Conservation (phyloP, 1,140 invertebrate genomes). For the Habropoda laboriosa region DNA sequence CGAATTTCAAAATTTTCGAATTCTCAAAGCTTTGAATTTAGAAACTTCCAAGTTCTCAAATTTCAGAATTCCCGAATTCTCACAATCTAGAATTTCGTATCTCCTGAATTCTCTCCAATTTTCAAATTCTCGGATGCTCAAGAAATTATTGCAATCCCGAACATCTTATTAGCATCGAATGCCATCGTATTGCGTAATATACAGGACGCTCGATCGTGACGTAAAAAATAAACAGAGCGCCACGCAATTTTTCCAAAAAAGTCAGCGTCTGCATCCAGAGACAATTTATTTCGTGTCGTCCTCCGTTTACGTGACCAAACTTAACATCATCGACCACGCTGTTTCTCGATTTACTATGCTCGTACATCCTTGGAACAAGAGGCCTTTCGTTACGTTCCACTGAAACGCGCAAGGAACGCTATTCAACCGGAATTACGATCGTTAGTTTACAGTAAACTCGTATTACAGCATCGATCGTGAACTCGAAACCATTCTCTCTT, state of each 20-base stretch:
- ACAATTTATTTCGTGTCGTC: slow-evolving; percentile 10
- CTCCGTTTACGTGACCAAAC: slow-evolving; percentile 3
- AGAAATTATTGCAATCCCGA: no score
- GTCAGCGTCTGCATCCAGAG: background rate
- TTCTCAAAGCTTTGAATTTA: no score
- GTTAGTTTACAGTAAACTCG: background rate
- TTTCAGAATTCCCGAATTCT: no score
- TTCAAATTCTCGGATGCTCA: no score
- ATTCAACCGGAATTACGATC: background rate
- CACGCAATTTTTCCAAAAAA: background rate
- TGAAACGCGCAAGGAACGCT: background rate
- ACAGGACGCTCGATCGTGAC: background rate
- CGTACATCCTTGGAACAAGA: slow-evolving; percentile 30
- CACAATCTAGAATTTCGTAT: no score
- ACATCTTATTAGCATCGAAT: no score
- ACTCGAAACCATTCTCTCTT: background rate
- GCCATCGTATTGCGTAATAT: background rate
- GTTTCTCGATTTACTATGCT: background rate
- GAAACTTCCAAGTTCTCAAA: no score
- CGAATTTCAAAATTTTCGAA: background rate
- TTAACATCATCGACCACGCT: background rate
- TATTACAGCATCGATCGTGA: background rate
- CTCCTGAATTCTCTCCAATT: no score
- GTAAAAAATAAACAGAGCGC: background rate
- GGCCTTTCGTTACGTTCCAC: background rate